phyloP scores from a whole-genome alignment of 2,888 invertebrate species.

The Hesperia comma region DNA sequence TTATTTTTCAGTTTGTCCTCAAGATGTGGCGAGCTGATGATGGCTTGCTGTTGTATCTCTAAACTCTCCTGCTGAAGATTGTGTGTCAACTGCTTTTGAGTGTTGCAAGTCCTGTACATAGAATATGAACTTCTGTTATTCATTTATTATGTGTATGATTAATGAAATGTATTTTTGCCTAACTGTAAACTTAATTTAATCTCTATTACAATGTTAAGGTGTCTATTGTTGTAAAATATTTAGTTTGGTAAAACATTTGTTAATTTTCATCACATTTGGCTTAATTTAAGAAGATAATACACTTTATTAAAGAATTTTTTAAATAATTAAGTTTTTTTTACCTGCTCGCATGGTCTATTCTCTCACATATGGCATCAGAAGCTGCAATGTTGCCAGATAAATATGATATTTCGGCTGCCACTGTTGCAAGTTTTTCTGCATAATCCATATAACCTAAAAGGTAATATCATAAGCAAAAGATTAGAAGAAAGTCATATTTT shows the following conservation, averaged over 20 bases:
- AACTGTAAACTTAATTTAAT: conserved; percentile 33
- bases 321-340: conserved; percentile 45
- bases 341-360: conserved; percentile 78
- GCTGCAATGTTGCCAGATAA: conserved; percentile 80
- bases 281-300: conserved; percentile 40
- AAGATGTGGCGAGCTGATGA: conserved; percentile 66
- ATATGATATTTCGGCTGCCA: conserved; percentile 81
- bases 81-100: conserved; percentile 72
- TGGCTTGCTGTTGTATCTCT: conserved; percentile 76
- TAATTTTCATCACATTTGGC: conserved; percentile 33
- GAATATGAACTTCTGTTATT: conserved; percentile 44
- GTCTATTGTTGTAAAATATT: conserved; percentile 54
- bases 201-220: conserved; percentile 35
- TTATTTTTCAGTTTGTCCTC: conserved; percentile 66
- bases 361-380: conserved; percentile 81
- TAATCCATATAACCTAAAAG: conserved; percentile 81
- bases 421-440: conserved; percentile 81
- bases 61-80: conserved; percentile 76
- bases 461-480: too few species aligned
- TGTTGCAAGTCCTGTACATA: conserved; percentile 65
- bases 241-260: conserved; percentile 42
- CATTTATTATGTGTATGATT: conserved; percentile 35
- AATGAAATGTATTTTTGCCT: conserved; percentile 32
- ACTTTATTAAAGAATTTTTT: conserved; percentile 46
- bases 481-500: too few species aligned